A percentile compares a stretch with the other conserved stretches of the same genome.
Evolutionary conservation across 2,113 vertebrate genomes (phyloP).

Genomic region (Notothenia rossii): DNA sequence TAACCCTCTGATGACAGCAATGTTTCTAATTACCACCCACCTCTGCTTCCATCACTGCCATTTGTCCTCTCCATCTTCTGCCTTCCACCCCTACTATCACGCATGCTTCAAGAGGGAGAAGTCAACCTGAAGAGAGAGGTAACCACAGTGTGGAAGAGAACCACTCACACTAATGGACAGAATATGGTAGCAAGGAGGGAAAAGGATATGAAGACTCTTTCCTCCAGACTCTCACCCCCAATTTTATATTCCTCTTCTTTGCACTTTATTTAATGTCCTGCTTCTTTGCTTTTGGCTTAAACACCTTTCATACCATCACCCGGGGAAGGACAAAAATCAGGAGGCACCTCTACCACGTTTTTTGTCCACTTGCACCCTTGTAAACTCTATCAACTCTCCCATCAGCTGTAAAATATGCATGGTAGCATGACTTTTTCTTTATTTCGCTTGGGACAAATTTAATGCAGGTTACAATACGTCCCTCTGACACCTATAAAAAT

Average conservation of each 20-base stretch:
- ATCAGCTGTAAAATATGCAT: conserved; percentile 76
- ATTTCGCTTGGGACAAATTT: conserved; percentile 34
- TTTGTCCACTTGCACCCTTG: conserved; percentile 52
- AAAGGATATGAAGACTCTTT: conserved; percentile 36
- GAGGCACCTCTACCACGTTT: conserved; percentile 35
- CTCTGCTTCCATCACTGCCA: conserved; percentile 38
- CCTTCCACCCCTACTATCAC: background rate
- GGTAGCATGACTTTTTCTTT: conserved; percentile 45
- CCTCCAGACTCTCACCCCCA: conserved; percentile 24
- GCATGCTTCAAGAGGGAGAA: conserved; percentile 49
- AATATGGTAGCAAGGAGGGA: conserved; percentile 40
- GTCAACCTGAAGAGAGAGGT: conserved; percentile 58
- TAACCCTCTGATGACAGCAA: conserved; percentile 60
- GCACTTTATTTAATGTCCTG: conserved; percentile 36
- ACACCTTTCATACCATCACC: conserved; percentile 16
- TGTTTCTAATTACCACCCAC: conserved; percentile 75
- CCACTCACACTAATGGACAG: conserved; percentile 77
- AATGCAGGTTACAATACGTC: conserved; percentile 52
- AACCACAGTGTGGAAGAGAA: conserved; percentile 54
- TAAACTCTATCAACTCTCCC: conserved; percentile 55
- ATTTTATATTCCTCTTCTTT: conserved; percentile 44
- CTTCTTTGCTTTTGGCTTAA: background rate
- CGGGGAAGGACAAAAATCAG: background rate
- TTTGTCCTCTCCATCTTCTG: conserved; percentile 27
- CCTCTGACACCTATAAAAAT: conserved; percentile 55